These are phyloP conservation scores for Lophius piscatorius DNA, from an alignment of 2,113 vertebrate species.

Conservation along the genomic window DNA sequence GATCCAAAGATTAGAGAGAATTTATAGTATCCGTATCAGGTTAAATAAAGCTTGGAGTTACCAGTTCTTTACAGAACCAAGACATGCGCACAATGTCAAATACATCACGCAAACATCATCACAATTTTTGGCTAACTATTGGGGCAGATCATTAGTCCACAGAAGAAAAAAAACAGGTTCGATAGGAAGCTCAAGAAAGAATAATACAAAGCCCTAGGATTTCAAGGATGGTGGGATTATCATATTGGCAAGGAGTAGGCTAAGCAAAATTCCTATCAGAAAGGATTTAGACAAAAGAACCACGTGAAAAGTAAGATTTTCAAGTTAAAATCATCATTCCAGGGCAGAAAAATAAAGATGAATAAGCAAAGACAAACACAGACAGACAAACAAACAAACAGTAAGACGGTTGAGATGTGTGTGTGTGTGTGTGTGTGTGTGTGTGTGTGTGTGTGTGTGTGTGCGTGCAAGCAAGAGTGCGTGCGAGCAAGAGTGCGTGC, in stretches of 20 bases:
- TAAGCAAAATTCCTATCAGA: constrained; percentile 37
- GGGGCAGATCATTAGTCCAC: constrained; percentile 44
- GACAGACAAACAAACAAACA: constrained; percentile 77
- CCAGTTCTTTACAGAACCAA: constrained; percentile 23
- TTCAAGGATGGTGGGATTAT: constrained; percentile 35
- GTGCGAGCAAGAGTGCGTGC: constrained; percentile 25
- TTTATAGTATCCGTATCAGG: constrained; percentile 19
- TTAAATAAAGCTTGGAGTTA: constrained; percentile 40
- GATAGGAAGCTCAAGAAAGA: constrained; percentile 33
- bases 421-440: constrained; percentile 29
- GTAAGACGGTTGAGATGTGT: constrained; percentile 61
- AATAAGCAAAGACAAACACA: constrained; percentile 65
- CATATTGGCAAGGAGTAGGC: constrained; percentile 28
- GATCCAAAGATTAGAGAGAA: constrained; percentile 2
- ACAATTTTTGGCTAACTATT: constrained; percentile 48
- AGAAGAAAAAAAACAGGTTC: constrained; percentile 27
- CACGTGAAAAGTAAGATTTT: constrained; percentile 54
- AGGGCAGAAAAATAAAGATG: constrained; percentile 67
- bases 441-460: constrained; percentile 32
- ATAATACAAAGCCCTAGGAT: constrained; percentile 32
- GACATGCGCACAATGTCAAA: constrained; percentile 12
- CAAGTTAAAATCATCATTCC: constrained; percentile 64
- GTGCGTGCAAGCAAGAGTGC: constrained; percentile 12
- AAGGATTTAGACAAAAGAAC: constrained; percentile 49
- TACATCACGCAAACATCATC: constrained; percentile 16